phyloP scores from a whole-genome alignment of 2,113 vertebrate species.

The Alouatta palliata region DNA sequence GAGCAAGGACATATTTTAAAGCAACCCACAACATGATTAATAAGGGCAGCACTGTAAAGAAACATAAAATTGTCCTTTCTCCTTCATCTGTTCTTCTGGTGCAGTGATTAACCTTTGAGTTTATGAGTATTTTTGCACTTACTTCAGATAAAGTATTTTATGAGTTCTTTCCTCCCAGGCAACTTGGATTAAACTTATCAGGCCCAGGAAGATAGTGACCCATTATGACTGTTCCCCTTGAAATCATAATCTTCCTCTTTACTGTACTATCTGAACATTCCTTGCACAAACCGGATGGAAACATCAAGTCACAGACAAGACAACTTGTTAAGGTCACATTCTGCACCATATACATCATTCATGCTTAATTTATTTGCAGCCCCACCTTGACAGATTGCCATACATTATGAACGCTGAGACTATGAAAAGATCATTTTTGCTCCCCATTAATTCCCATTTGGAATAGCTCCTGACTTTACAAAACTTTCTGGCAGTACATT shows the following conservation, averaged over 20 bases:
- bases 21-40: slow-evolving; percentile 82
- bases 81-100: slow-evolving; percentile 85
- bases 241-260: slow-evolving; percentile 80
- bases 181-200: slow-evolving; percentile 87
- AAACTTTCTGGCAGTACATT: slow-evolving; percentile 79
- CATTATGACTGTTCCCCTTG: slow-evolving; percentile 78
- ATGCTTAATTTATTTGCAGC: slow-evolving; percentile 82
- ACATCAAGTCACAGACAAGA: slow-evolving; percentile 80
- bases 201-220: slow-evolving; percentile 79
- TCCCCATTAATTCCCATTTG: slow-evolving; percentile 82
- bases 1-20: slow-evolving; percentile 76
- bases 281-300: slow-evolving; percentile 82
- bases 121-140: slow-evolving; percentile 88
- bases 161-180: slow-evolving; percentile 86
- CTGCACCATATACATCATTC: slow-evolving; percentile 80
- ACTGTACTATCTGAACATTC: slow-evolving; percentile 73
- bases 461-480: slow-evolving; percentile 79
- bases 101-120: slow-evolving; percentile 89
- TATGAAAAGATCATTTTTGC: slow-evolving; percentile 83
- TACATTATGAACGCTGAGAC: slow-evolving; percentile 77
- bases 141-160: slow-evolving; percentile 88
- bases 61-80: slow-evolving; percentile 85
- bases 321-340: slow-evolving; percentile 85
- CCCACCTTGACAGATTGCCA: slow-evolving; percentile 77
- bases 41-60: slow-evolving; percentile 80